A percentile compares a stretch with the other conserved stretches of the same genome.
Conservation (phyloP, 1,140 invertebrate genomes). For the Brachionus asplanchnoidis region DNA sequence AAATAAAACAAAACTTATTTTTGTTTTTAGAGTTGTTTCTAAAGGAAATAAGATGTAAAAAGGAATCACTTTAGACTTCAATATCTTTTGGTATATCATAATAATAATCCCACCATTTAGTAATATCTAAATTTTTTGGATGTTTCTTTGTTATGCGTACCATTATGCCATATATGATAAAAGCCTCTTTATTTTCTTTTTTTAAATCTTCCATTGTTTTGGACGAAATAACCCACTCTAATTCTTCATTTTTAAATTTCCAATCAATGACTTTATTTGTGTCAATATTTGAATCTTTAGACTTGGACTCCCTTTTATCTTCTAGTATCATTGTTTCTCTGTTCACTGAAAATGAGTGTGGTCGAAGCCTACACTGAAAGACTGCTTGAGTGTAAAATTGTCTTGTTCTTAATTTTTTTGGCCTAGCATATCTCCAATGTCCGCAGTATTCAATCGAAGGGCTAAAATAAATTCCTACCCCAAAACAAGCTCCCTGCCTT, state of each 20-base stretch:
- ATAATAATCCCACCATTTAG: background rate
- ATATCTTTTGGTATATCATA: background rate
- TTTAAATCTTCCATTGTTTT: background rate
- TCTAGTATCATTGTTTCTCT: background rate
- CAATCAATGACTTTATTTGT: background rate
- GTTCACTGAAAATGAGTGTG: background rate
- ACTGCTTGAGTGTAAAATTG: background rate
- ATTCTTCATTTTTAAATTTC: background rate
- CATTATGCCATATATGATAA: background rate
- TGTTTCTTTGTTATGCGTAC: background rate
- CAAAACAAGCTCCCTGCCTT: background rate
- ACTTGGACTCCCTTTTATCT: background rate
- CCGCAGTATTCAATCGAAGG: background rate
- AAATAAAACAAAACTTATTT: too few relatives aligned
- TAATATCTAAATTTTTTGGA: background rate
- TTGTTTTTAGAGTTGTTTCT: too few relatives aligned
- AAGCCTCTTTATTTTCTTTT: background rate
- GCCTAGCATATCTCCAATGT: background rate
- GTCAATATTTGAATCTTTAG: background rate
- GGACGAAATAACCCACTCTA: background rate
- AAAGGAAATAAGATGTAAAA: too few relatives aligned
- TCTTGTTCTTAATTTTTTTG: background rate
- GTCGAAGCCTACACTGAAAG: background rate
- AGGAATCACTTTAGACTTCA: background rate
- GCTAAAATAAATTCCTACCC: background rate